Conservation (phyloP, 2,113 vertebrate genomes). For the Penelope pileata region DNA sequence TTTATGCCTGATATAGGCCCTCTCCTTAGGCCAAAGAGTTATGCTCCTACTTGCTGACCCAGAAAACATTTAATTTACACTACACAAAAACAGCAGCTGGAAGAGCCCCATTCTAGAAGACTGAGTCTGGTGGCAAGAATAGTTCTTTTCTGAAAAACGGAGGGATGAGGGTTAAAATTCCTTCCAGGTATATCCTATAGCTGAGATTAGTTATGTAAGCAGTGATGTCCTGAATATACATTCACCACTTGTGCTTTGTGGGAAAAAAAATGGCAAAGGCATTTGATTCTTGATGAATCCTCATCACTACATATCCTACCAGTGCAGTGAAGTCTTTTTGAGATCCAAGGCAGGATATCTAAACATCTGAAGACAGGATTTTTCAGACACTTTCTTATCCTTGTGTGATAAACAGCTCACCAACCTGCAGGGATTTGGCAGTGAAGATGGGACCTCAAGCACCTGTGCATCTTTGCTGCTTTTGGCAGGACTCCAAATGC, state of each 20-base stretch:
- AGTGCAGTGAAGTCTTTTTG: not conserved
- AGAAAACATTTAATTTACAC: not conserved
- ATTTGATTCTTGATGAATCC: not conserved
- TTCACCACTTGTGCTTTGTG: not conserved
- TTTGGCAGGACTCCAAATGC: not conserved
- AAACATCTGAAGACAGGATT: not conserved
- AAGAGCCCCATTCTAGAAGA: not conserved
- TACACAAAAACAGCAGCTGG: not conserved
- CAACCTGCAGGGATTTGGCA: not conserved
- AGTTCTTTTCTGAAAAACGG: not conserved
- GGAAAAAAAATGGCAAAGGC: not conserved
- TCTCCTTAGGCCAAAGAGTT: not conserved
- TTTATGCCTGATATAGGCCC: not conserved
- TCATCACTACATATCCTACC: not conserved
- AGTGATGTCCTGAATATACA: not conserved
- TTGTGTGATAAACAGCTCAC: not conserved
- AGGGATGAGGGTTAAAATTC: not conserved
- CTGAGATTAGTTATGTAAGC: not conserved
- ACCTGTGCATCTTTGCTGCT: not conserved
- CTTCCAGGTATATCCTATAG: not conserved
- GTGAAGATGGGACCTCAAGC: not conserved
- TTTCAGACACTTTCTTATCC: not conserved
- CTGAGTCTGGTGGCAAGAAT: not conserved
- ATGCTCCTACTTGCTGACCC: not conserved
- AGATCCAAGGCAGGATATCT: not conserved